Evolutionary conservation across 2,888 invertebrate species (phyloP), one percentile per base, ranked within the genome.

Genomic region (Morpho helenor): DNA sequence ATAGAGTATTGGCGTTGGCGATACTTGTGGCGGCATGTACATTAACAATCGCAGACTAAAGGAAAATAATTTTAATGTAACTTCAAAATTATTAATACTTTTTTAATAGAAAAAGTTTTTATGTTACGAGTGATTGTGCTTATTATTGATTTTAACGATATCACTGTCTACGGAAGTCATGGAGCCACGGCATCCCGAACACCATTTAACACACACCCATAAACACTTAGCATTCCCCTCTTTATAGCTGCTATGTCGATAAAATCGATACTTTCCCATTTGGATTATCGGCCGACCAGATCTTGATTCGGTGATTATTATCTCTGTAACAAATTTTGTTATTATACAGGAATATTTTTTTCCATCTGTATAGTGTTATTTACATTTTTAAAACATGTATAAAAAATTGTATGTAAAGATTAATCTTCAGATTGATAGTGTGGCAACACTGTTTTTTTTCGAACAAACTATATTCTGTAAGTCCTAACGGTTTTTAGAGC

Each of bases 131-230:
- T 76, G 75, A 39, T 66, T 69, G 57, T 80, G 80, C 7, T 59
- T 22, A 59, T 75, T 68, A 16, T 56, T 67, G 3, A 59, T 49
- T 10, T 40, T 61, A 2, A 77, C 47, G 3, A 78, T 67, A 52
- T 64, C 31, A 22, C 66, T 62, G 0, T 69, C 57, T 7, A 65
- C 3, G 0, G 78, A 70, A 1, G 60, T 65, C 45, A 74, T 52
- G 2, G 63, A 63, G 0, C 70, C 72, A 4, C 64, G 62, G 49
- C 79, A 78, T 0, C 71, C 70, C 7, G 57, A 49, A 10, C 65
- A 54, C 61, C 68, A 70, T 49, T 73, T 72, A 10, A 71, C 65
- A 59, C 84, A 85, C 46, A 73, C 77, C 84, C 82, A 86, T 2
- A 73, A 66, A 57, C 67, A 66, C 47, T 60, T 67, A 0, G 70